Conservation (phyloP, 2,888 invertebrate species). For the Lutraria lutraria region DNA sequence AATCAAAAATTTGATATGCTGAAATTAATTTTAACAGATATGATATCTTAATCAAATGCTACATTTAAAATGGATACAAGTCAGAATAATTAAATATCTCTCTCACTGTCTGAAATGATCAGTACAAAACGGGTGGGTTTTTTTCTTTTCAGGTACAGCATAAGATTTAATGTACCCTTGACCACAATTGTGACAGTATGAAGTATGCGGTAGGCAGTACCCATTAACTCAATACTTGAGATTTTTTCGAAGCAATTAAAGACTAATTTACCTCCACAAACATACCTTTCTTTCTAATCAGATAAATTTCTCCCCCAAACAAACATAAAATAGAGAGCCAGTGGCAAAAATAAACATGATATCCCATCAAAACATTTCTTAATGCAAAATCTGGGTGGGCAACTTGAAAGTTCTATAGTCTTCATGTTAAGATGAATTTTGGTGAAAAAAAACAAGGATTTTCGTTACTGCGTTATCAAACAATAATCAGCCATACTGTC, state of each 20-base stretch:
- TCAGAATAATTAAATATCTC: no score
- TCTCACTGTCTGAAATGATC: no score
- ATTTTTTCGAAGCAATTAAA: neutral
- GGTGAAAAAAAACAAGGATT: neutral
- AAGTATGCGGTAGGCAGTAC: no score
- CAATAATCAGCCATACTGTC: constrained; percentile 2
- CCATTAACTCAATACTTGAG: neutral
- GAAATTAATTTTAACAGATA: no score
- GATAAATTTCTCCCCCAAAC: neutral
- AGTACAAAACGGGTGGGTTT: no score
- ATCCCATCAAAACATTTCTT: constrained; percentile 10
- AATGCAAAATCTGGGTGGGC: constrained; percentile 15
- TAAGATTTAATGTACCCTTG: no score
- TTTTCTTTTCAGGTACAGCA: no score
- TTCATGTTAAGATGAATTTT: neutral
- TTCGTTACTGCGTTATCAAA: neutral
- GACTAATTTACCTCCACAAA: constrained; percentile 10
- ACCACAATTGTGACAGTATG: no score
- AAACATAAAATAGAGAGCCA: constrained; percentile 15
- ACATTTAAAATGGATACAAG: no score
- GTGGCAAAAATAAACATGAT: constrained; percentile 2
- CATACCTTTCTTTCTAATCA: constrained; percentile 2
- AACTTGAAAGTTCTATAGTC: neutral
- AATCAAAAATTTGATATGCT: no score
- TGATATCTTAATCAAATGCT: no score